Percentiles rank a stretch among this genome's conserved stretches.
Conservation (phyloP, 1,140 invertebrate species). For the Polypedilum pembai region DNA sequence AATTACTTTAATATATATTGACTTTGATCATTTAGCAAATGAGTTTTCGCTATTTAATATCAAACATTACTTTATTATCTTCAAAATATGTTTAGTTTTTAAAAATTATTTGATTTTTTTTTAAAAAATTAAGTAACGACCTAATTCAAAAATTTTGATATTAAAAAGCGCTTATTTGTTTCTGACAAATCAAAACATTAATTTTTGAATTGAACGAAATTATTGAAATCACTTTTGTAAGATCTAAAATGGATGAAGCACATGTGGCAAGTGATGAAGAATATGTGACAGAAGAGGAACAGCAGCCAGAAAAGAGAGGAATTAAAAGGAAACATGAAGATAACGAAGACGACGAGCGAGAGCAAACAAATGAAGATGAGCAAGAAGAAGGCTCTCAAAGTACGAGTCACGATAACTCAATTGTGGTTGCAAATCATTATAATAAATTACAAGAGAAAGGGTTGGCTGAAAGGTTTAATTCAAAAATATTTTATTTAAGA, state of each 20-base stretch:
- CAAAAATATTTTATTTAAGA: conserved; percentile 84
- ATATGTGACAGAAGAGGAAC: background rate
- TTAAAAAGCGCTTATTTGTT: no score
- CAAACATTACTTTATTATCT: no score
- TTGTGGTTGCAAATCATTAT: conserved; percentile 75
- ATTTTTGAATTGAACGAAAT: no score
- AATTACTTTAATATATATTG: no score
- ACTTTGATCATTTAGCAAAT: no score
- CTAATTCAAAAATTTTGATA: no score
- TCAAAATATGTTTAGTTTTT: no score
- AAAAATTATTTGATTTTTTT: no score
- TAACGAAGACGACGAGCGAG: background rate
- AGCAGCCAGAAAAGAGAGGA: background rate
- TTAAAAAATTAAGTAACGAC: no score
- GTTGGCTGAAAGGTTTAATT: conserved; percentile 66
- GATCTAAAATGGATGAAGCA: background rate
- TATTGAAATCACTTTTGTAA: no score
- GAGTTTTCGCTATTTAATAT: no score
- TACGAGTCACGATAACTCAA: conserved; percentile 43
- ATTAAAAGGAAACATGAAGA: background rate
- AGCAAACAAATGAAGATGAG: conserved; percentile 29
- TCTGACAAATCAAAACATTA: no score
- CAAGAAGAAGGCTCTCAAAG: conserved; percentile 32
- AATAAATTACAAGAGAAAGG: conserved; percentile 78
- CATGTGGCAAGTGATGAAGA: background rate